These are phyloP conservation scores for Isaurus tuberculatus DNA, from an alignment of 92 coral and sea anemone species.

Conservation along the genomic window DNA sequence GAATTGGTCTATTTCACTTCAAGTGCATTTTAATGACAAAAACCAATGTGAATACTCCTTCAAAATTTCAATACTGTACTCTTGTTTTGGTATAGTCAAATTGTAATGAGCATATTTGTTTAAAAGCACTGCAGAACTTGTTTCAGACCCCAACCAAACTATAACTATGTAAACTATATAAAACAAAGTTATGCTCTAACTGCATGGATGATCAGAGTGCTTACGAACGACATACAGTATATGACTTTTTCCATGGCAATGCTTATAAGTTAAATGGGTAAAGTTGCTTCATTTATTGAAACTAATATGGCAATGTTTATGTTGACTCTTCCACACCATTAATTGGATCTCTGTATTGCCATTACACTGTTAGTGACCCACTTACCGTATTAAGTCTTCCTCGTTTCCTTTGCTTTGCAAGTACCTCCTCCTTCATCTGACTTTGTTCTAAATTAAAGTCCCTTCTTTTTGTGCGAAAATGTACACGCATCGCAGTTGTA, in stretches of 20 bases:
- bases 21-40: slow-evolving; percentile 36
- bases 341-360: not conserved
- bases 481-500: not conserved
- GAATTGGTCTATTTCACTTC: slow-evolving; percentile 35
- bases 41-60: slow-evolving; percentile 26
- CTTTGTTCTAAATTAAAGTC: not conserved
- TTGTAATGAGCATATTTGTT: slow-evolving; percentile 21
- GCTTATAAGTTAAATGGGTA: not conserved
- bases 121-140: slow-evolving; percentile 36
- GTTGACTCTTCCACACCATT: not conserved
- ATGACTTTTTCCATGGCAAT: not conserved
- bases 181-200: slow-evolving; percentile 6
- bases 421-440: slow-evolving; percentile 4
- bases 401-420: slow-evolving; percentile 6
- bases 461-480: slow-evolving; percentile 7
- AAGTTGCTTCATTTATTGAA: slow-evolving; percentile 9
- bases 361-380: slow-evolving; percentile 5
- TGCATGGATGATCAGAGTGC: slow-evolving; percentile 6
- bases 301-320: not conserved
- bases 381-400: slow-evolving; percentile 8
- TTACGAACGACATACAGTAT: not conserved
- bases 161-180: not conserved
- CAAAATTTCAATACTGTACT: slow-evolving; percentile 20
- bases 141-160: slow-evolving; percentile 23
- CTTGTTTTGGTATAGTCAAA: slow-evolving; percentile 23